Evolutionary conservation across 2,797 vertebrate species (phyloP).

Genomic region (Craterocephalus amniculus): DNA sequence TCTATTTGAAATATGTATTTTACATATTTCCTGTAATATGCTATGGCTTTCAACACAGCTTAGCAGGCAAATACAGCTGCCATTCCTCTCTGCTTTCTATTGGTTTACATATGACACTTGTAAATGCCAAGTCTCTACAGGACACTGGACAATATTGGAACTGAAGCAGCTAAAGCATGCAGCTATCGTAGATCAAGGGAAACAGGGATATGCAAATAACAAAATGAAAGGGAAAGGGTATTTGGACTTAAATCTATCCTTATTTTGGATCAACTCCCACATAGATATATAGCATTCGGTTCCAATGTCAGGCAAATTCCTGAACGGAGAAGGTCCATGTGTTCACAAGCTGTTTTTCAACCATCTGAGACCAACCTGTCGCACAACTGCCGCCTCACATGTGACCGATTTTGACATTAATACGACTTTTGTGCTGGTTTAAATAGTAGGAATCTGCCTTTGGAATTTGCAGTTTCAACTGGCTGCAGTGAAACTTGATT

Average conservation of each 20-base stretch:
- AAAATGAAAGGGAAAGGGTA: slow-evolving; percentile 48
- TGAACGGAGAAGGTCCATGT: slow-evolving; percentile 52
- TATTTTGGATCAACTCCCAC: slow-evolving; percentile 45
- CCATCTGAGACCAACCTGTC: slow-evolving; percentile 54
- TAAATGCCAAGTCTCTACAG: slow-evolving; percentile 57
- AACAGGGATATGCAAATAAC: slow-evolving; percentile 43
- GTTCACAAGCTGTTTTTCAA: slow-evolving; percentile 68
- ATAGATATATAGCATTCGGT: slow-evolving; percentile 46
- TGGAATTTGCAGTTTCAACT: slow-evolving; percentile 48
- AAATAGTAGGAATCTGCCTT: neutral
- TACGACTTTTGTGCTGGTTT: neutral
- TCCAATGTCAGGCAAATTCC: slow-evolving; percentile 39
- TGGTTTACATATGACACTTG: slow-evolving; percentile 38
- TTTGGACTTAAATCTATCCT: slow-evolving; percentile 43
- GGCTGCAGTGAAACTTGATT: slow-evolving; percentile 56
- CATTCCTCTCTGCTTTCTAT: slow-evolving; percentile 13
- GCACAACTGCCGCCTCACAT: slow-evolving; percentile 30
- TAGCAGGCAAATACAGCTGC: slow-evolving; percentile 26
- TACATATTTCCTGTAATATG: slow-evolving; percentile 1
- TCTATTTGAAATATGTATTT: slow-evolving; percentile 4
- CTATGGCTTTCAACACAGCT: neutral
- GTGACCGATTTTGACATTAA: slow-evolving; percentile 3
- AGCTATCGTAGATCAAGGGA: slow-evolving; percentile 52
- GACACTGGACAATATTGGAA: slow-evolving; percentile 47
- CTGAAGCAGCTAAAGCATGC: slow-evolving; percentile 45